Percentiles rank a stretch among this genome's conserved stretches.
These are phyloP conservation scores for Villa cingulata DNA, from an alignment of 2,888 invertebrate species.

Conservation along the genomic window DNA sequence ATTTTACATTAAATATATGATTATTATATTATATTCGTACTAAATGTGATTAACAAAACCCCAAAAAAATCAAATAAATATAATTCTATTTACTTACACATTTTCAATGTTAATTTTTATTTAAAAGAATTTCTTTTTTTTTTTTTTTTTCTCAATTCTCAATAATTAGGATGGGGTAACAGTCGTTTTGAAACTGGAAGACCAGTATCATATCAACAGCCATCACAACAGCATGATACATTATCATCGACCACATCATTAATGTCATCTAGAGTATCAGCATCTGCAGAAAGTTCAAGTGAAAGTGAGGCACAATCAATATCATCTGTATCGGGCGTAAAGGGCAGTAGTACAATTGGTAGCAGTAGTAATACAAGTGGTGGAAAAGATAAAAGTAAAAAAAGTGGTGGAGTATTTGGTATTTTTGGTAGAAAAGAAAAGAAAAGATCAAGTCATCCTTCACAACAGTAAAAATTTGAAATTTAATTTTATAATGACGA, in stretches of 20 bases:
- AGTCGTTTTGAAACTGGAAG: slow-evolving; percentile 31
- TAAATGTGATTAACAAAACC: too few species aligned
- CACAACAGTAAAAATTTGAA: slow-evolving; percentile 15
- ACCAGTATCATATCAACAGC: slow-evolving; percentile 25
- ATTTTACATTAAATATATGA: too few species aligned
- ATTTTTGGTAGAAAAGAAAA: slow-evolving; percentile 34
- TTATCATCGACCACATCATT: slow-evolving; percentile 20
- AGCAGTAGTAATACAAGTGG: slow-evolving; percentile 14
- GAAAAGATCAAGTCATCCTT: slow-evolving; percentile 30
- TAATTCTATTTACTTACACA: too few species aligned
- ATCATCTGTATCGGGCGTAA: slow-evolving; percentile 33
- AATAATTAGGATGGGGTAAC: slow-evolving; percentile 31
- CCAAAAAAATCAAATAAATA: too few species aligned
- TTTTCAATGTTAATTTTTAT: too few species aligned
- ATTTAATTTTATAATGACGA: too few species aligned
- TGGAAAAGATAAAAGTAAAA: slow-evolving; percentile 13
- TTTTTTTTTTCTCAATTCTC: background rate
- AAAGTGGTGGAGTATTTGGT: slow-evolving; percentile 28
- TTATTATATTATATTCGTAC: too few species aligned
- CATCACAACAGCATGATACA: background rate
- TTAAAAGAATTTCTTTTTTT: background rate
- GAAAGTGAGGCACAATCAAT: slow-evolving; percentile 37
- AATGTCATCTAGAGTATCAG: slow-evolving; percentile 29
- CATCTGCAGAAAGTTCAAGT: slow-evolving; percentile 35
- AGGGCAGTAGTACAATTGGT: slow-evolving; percentile 22